A percentile compares a stretch with the other conserved stretches of the same genome.
Evolutionary conservation across 2,888 invertebrate species (phyloP).

Genomic region (Sinelater perroti): DNA sequence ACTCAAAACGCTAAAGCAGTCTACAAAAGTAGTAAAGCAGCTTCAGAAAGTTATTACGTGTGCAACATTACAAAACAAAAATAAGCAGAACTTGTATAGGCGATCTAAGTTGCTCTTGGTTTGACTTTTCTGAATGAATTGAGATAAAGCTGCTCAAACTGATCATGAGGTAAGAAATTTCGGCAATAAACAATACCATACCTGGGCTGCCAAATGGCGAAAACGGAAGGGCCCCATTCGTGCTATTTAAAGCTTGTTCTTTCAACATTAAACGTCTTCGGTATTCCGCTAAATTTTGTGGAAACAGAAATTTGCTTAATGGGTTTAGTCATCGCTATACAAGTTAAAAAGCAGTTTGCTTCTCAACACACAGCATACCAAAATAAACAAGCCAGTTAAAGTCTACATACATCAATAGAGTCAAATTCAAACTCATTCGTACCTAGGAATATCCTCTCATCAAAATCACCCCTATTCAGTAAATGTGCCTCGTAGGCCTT

Average conservation of each 20-base stretch:
- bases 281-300: conserved; percentile 42
- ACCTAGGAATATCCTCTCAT: conserved; percentile 94
- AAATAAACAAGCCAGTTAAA: neutral
- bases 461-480: conserved; percentile 91
- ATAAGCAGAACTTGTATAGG: conserved; percentile 26
- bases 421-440: conserved; percentile 41
- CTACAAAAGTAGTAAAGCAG: neutral
- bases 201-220: conserved; percentile 26
- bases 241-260: conserved; percentile 35
- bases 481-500: conserved; percentile 92
- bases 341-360: conserved; percentile 24
- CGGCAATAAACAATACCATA: conserved; percentile 19
- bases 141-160: neutral
- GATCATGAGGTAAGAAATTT: conserved; percentile 5
- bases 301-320: conserved; percentile 27
- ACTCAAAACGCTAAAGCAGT: neutral
- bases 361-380: conserved; percentile 2
- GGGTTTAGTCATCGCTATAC: conserved; percentile 28
- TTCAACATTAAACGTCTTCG: conserved; percentile 40
- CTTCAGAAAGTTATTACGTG: neutral
- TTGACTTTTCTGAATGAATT: conserved; percentile 4
- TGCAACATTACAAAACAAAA: neutral
- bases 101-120: conserved; percentile 19
- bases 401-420: neutral
- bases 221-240: conserved; percentile 27